Base-by-base conservation (phyloP, 2,113 vertebrate species). In the Trematocara nigrifrons region DNA sequence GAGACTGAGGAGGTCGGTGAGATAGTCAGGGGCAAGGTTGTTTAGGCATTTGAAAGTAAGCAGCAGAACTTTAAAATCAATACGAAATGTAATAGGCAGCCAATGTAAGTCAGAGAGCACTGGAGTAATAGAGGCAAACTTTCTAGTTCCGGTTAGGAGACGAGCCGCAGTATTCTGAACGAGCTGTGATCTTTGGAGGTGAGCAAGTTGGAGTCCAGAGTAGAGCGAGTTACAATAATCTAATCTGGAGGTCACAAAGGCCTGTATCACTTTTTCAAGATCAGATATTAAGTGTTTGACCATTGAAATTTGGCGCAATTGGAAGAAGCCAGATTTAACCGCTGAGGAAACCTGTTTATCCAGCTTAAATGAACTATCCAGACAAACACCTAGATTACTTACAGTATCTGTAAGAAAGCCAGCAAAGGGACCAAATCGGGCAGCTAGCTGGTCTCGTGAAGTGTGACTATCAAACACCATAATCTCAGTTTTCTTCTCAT, bases 241-340 rank as follows among this genome's bases (percentile, higher is more conserved):
- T 3, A 57, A 57, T 57, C 54, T 31, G 54, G 26, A 31, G 8
- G 13, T 57, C 54, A 57, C 54, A 57, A 57, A 57, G 9, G 9
- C 54, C 31, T 29, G 26, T 29, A 29, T 29, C 26, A 29, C 3
- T 29, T 29, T 29, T 29, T 29, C 26, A 29, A 29, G 26, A 29
- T 29, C 26, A 7, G 53, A 5, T 56, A 56, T 56, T 26, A 56
- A 56, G 11, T 13, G 53, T 29, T 56, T 57, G 22, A 57, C 22
- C 54, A 29, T 29, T 3, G 4, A 57, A 15, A 57, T 29, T 57
- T 56, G 22, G 22, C 0, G 1, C 54, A 15, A 8, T 5, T 56
- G 54, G 12, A 57, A 57, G 22, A 57, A 29, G 0, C 54, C 54
- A 29, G 54, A 57, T 56, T 56, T 56, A 56, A 56, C 22, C 12